A percentile compares a stretch with the other conserved stretches of the same genome.
These are phyloP conservation scores for Drosophila melanocephala DNA, from an alignment of 2,888 invertebrate genomes.

Conservation along the genomic window DNA sequence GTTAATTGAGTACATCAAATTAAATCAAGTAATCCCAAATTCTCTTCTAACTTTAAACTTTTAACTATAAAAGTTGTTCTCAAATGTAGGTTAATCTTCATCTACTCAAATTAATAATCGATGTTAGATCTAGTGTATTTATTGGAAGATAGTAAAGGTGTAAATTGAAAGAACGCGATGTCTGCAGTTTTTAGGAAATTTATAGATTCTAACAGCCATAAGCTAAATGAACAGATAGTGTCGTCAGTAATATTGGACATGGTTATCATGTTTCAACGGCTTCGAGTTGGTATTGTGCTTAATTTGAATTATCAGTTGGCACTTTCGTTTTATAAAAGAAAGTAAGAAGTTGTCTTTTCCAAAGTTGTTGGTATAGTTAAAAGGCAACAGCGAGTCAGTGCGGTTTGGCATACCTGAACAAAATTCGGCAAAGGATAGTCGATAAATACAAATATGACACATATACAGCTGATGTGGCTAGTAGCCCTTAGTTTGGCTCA, in stretches of 20 bases:
- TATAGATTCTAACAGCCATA: constrained; percentile 19
- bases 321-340: constrained; percentile 66
- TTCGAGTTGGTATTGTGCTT: constrained; percentile 27
- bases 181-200: constrained; percentile 34
- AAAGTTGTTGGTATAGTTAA: constrained; percentile 40
- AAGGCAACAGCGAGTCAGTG: constrained; percentile 18
- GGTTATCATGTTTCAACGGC: background rate
- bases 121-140: constrained; percentile 22
- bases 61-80: background rate
- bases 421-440: constrained; percentile 3
- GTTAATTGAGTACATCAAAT: background rate
- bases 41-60: background rate
- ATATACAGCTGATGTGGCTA: constrained; percentile 3
- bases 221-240: constrained; percentile 50
- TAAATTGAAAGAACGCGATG: constrained; percentile 69
- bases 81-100: constrained; percentile 5
- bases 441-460: constrained; percentile 10
- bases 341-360: constrained; percentile 39
- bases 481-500: background rate
- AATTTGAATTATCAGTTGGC: constrained; percentile 31
- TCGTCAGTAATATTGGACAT: constrained; percentile 28
- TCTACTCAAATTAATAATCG: background rate
- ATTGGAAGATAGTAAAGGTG: constrained; percentile 38
- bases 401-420: constrained; percentile 20
- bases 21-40: background rate